Base-by-base conservation (phyloP, 2,888 invertebrate species). In the Heliothis peltigera region DNA sequence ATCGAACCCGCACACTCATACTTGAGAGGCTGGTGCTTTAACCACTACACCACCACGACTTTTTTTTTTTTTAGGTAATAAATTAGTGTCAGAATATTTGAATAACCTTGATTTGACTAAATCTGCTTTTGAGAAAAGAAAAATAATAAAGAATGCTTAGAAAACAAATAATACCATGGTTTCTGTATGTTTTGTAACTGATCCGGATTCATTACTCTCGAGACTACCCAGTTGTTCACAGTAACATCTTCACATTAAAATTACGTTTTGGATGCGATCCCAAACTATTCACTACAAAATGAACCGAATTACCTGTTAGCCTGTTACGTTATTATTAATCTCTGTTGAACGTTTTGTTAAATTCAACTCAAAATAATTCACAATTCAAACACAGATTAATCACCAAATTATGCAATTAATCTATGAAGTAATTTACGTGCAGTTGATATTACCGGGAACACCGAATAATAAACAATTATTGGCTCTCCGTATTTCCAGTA, bases 401-500 rank as follows among this genome's bases (percentile, higher is more conserved):
- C 15, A 8, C 18, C 44, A 57, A 57, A 51, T 19, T 49, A 53
- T 17, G 2, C 48, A 52, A 49, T 46, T 62, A 46, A 67, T 59
- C 46, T 28, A 28, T 43, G 4, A 42, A 55, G 47, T 73, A 49
- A 54, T 63, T 58, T 28, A 12, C 15, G 44, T 39, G 25, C 19
- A 55, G 56, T 56, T 52, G 25, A 28, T 46, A 35, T 18, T 46
- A 51, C 12, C 19, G 22, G 8, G 48, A 48, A 49, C 10, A 44
- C 19, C 17, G 17, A 21, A 21, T 54, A 35, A 15, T 54, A 54
- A 56, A 55, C 32, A 44, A 43, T 25, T 59, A 52, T 43, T 59
- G 25, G 53, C 47, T 56, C 42, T 43, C 28, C 56, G 42, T 53
- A 70, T 69, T 74, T 74, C 56, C 51, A 74, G 46, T 56, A 55